Evolutionary conservation across 2,888 invertebrate species (phyloP), one percentile per base, ranked within the genome.

Genomic region (Drosophila siamana): DNA sequence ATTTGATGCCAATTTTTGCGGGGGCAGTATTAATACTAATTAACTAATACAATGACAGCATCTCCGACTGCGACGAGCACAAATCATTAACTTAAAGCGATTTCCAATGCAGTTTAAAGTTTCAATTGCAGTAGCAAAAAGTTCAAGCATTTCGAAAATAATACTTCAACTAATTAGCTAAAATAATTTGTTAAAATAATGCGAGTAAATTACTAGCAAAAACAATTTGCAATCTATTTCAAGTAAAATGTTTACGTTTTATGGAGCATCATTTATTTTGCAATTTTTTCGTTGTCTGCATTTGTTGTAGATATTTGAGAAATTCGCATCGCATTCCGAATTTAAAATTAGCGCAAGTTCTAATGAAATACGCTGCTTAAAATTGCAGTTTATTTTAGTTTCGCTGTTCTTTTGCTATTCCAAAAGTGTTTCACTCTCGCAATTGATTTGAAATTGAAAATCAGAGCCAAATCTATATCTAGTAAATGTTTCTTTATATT

Each of bases 11-110:
- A 16, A 24, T 24, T 22, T 52, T 41, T 41, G 41, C n/a, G 54
- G 41, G 30, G 22, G 28, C 41, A 41, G 41, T 30, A 38, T 16
- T 30, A 28, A 43, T 36, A 38, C 46, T 47, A 36, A 56, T 56
- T 56, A 46, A 40, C 43, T 43, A 43, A 30, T 7, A 41, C 13
- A 9, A 6, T 13, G 11, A 54, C 13, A 6, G 19, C 9, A 30
- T 15, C 26, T 16, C 16, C 16, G 16, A 19, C 5, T 16, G 15
- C 16, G 16, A 30, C 2, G 30, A 30, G 28, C 8, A 30, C 13
- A 54, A 54, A 22, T 54, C 28, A 54, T 54, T 19, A 13, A 41
- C 13, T 54, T 28, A 30, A 50, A 24, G 48, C 22, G 33, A n/a
- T 22, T 36, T 8, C 1, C 0, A 7, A 47, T 0, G 2, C 16